Conservation (phyloP, 2,113 vertebrate genomes). For the Mustela nigripes region DNA sequence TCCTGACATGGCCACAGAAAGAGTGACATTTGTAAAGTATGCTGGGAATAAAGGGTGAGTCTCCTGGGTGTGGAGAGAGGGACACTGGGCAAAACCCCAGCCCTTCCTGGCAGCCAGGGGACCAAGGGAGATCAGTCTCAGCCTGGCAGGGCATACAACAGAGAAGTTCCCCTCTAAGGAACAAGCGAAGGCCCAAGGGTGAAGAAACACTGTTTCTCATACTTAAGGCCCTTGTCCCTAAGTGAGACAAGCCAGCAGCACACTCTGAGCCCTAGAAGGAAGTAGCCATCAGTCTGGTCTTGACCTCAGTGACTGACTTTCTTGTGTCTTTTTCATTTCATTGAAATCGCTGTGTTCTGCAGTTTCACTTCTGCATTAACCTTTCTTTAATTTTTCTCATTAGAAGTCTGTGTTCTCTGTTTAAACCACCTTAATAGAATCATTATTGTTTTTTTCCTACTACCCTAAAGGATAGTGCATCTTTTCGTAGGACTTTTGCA, state of each 20-base stretch:
- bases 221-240: not conserved
- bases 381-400: not conserved
- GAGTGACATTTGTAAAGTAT: not conserved
- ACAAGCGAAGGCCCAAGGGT: not conserved
- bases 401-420: not conserved
- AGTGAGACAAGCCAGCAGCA: not conserved
- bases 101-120: not conserved
- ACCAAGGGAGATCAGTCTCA: not conserved
- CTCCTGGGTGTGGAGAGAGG: accelerated
- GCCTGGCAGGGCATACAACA: accelerated
- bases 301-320: not conserved
- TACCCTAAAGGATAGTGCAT: not conserved
- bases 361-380: not conserved
- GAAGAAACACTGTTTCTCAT: not conserved
- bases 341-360: not conserved
- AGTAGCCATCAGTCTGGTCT: not conserved
- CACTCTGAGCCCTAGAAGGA: not conserved
- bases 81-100: not conserved
- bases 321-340: not conserved
- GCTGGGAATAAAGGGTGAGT: accelerated
- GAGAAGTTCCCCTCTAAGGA: not conserved
- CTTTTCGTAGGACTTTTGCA: not conserved
- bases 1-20: not conserved
- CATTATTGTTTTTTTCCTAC: not conserved
- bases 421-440: not conserved